Base-by-base conservation (phyloP, 2,888 invertebrate genomes). In the Eucriotettix oculatus region DNA sequence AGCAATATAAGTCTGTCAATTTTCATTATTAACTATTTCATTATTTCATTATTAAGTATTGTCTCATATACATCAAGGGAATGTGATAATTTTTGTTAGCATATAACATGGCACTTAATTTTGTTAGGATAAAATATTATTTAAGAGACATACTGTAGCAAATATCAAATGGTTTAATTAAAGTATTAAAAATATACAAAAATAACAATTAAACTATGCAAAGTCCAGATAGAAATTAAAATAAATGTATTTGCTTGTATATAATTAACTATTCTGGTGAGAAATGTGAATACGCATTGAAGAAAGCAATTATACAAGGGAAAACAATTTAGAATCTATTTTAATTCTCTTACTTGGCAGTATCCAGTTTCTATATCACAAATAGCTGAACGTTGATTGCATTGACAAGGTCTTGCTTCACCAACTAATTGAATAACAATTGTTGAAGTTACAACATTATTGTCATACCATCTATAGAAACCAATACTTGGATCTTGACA, bases 401-500 rank as follows among this genome's bases (percentile, higher is more conserved):
- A 97, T 56, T 83, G 76, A 68, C 96, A 97, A 0, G 83, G 86
- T 64, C 79, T 79, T 0, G 90, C 87, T 61, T 85, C 82, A 1
- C 92, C 92, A 56, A 92, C 84, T 54, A 89, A 75, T 66, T 87
- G 84, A 64, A 92, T 87, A 29, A 89, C 82, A 61, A 86, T 83
- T 0, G 85, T 84, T 14, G 86, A 84, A 56, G 73, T 71, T 67
- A 74, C 73, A 66, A 75, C 70, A 54, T 69, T 76, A 42, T 75
- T 74, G 52, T 84, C 82, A 71, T 85, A 83, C 79, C 87, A 87
- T 58, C 90, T 77, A 69, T 83, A 90, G 73, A 85, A 94, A 0
- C 96, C 97, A 10, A 79, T 72, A 52, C 85, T 87, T 0, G 92
- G 90, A 70, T 87, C 84, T 75, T 96, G 97, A 73, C 98, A 98